Base-by-base conservation (phyloP, 2,888 invertebrate genomes). In the Epinotia bilunana region DNA sequence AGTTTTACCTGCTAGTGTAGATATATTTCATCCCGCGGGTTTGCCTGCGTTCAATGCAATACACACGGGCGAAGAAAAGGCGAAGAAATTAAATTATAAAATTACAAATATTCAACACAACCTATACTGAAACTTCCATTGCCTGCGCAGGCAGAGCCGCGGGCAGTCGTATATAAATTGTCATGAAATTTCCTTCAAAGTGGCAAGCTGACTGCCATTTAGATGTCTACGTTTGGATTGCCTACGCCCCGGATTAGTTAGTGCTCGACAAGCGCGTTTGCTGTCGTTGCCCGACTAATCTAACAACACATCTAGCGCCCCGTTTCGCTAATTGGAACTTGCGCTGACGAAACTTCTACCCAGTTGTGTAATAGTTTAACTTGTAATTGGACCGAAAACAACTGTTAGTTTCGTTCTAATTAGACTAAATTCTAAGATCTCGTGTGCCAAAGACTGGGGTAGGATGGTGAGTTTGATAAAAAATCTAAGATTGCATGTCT, bases 281-380 rank as follows among this genome's bases (percentile, higher is more conserved):
- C 46, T 69, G 69, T 28, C 23, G 23, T 69, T 43, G 16, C 46
- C 28, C 68, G 11, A 39, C 57, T 58, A 39, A 69, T 60, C 69
- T 69, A 46, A 60, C 69, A 57, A 69, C 43, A 67, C 55, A n/a
- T 67, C 39, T 57, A 39, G 23, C 53, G 12, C n/a, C 12, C 13
- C 16, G 57, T 43, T 57, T 60, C 69, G 57, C 58, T 69, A 69
- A 69, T 69, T 69, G 69, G 69, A 9, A 43, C 18, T 57, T 33
- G 33, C 39, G 39, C 39, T 33, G 28, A n/a, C 61, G 57, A 20
- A 18, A 60, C 58, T 60, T 60, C 23, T 6, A 43, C 43, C 28
- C 39, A 58, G 57, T 69, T 69, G 23, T 58, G 68, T 69, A 69
- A 60, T 68, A 69, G 60, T 46, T 60, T 46, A 46, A 58, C 68